Conservation (phyloP, 2,888 invertebrate genomes). For the Epirrhoe tristata region DNA sequence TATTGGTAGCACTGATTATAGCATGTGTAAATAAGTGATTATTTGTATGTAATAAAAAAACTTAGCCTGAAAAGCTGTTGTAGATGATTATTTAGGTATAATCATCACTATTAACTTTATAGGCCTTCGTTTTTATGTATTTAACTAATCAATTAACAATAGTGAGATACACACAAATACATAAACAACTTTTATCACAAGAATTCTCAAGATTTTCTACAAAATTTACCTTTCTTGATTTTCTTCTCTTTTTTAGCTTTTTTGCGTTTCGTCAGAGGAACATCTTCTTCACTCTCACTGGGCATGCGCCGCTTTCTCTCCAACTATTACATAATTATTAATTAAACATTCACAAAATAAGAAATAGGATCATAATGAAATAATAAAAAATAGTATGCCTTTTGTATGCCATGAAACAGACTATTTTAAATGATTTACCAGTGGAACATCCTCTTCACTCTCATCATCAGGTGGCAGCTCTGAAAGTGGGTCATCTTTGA, state of each 20-base stretch:
- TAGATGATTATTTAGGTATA: too few species aligned
- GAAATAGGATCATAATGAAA: neutral
- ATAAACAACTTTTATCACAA: neutral
- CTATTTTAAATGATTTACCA: conserved; percentile 81
- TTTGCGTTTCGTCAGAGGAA: conserved; percentile 89
- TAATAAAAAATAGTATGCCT: neutral
- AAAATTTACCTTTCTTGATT: conserved; percentile 81
- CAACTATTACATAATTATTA: conserved; percentile 46
- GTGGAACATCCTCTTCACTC: conserved; percentile 91
- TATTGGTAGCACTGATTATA: too few species aligned
- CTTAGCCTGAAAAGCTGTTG: too few species aligned
- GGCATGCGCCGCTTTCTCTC: conserved; percentile 68
- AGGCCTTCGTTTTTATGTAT: too few species aligned
- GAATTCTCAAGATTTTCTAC: neutral
- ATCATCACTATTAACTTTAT: too few species aligned
- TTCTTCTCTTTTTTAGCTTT: conserved; percentile 85
- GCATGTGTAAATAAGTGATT: too few species aligned
- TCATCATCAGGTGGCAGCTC: conserved; percentile 81
- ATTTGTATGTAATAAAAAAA: too few species aligned
- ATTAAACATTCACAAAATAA: neutral
- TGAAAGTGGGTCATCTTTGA: conserved; percentile 85
- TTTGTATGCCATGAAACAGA: neutral
- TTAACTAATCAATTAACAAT: neutral
- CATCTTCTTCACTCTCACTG: conserved; percentile 89
- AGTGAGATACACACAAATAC: neutral